Evolutionary conservation across 2,888 invertebrate species (phyloP).

Genomic region (Galerucella calmariensis): DNA sequence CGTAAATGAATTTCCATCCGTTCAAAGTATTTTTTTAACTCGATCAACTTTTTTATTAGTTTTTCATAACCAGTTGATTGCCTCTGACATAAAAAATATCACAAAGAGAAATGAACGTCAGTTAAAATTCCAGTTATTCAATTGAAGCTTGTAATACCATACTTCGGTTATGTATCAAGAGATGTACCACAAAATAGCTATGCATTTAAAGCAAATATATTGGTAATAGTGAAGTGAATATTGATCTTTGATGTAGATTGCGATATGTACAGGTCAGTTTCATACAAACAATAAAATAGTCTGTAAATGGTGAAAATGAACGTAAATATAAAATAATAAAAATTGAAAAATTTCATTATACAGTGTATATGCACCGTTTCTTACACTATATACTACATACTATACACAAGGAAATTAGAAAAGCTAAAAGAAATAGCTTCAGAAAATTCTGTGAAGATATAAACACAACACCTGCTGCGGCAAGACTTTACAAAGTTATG

Average conservation of each 20-base stretch:
- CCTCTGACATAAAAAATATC: not conserved
- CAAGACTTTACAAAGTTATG: too few species aligned
- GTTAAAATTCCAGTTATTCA: slow-evolving; percentile 11
- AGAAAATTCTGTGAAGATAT: too few species aligned
- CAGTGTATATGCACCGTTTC: too few species aligned
- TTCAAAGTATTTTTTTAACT: too few species aligned
- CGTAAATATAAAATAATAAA: not conserved
- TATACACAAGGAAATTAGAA: too few species aligned
- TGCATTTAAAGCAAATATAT: slow-evolving; percentile 17
- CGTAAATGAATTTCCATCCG: too few species aligned
- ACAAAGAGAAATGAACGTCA: not conserved
- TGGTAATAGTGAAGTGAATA: slow-evolving; percentile 8
- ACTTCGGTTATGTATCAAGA: slow-evolving; percentile 12
- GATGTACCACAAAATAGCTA: slow-evolving; percentile 10
- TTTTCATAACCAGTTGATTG: not conserved
- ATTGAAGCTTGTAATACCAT: slow-evolving; percentile 9
- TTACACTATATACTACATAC: too few species aligned
- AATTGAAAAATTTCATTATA: not conserved
- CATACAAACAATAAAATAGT: not conserved
- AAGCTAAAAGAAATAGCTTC: too few species aligned
- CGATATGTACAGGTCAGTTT: not conserved
- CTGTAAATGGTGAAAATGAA: not conserved
- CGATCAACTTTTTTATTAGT: not conserved
- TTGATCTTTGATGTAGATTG: not conserved
- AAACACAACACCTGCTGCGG: too few species aligned